Conservation (phyloP, 2,113 vertebrate genomes). For the Castor canadensis region DNA sequence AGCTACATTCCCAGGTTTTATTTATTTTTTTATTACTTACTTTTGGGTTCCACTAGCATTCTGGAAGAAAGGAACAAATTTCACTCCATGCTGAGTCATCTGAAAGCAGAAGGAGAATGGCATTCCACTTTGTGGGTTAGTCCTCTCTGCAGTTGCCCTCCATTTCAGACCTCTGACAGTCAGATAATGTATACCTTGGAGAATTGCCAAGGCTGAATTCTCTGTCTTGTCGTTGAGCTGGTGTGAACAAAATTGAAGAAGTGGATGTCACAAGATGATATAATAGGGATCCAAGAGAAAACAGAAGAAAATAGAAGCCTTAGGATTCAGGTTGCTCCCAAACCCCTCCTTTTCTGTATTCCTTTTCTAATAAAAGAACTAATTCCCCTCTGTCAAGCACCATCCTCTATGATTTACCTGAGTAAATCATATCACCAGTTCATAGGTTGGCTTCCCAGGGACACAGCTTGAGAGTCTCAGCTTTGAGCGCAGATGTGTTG, state of each 20-base stretch:
- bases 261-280: not conserved
- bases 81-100: not conserved
- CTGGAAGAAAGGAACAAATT: not conserved
- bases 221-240: not conserved
- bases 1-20: not conserved
- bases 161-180: not conserved
- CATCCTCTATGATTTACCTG: not conserved
- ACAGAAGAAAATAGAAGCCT: not conserved
- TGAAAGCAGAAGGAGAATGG: not conserved
- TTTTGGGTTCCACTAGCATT: not conserved
- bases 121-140: not conserved
- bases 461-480: not conserved
- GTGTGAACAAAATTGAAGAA: not conserved
- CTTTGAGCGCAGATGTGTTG: not conserved
- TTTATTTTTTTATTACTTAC: not conserved
- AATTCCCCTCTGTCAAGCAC: not conserved
- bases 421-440: not conserved
- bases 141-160: not conserved
- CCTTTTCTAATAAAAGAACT: not conserved
- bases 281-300: not conserved
- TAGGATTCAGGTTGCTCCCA: not conserved
- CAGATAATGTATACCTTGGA: not conserved
- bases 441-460: not conserved
- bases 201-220: not conserved
- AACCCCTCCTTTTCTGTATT: not conserved